A percentile compares a stretch with the other conserved stretches of the same genome.
phyloP scores from a whole-genome alignment of 2,113 vertebrate species.

The Malaclemys terrapin region DNA sequence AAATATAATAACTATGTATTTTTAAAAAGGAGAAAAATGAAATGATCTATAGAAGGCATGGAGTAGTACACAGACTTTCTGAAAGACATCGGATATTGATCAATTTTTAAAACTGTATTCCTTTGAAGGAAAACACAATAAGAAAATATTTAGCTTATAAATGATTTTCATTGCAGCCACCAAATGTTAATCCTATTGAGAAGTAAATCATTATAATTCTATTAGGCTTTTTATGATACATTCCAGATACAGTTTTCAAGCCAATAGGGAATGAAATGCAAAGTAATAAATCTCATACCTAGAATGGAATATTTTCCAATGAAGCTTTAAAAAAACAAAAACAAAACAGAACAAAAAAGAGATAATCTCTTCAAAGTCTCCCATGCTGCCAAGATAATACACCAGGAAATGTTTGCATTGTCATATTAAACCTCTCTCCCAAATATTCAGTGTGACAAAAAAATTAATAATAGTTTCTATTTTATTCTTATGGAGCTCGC shows the following conservation, averaged over 20 bases:
- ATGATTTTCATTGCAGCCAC: constrained; percentile 25
- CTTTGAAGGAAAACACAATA: constrained; percentile 40
- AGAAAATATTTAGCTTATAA: constrained; percentile 27
- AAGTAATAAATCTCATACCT: background rate
- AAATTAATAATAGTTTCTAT: background rate
- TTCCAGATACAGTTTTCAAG: constrained; percentile 27
- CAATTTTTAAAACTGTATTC: constrained; percentile 22
- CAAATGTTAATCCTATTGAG: constrained; percentile 34
- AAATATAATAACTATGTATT: background rate
- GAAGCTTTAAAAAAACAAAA: background rate
- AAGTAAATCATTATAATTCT: constrained; percentile 44
- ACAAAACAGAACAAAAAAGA: too few relatives aligned
- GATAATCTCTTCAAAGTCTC: background rate
- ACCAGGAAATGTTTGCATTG: accelerated
- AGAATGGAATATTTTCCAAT: background rate
- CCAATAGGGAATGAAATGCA: background rate
- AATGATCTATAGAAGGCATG: constrained; percentile 50
- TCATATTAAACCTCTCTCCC: background rate
- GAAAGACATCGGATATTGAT: constrained; percentile 39
- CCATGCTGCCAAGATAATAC: background rate
- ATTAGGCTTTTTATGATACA: constrained; percentile 15
- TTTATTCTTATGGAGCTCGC: background rate
- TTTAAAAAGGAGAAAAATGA: constrained; percentile 55
- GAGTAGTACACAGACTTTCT: constrained; percentile 18
- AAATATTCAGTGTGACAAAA: background rate